A percentile compares a stretch with the other conserved stretches of the same genome.
phyloP scores from a whole-genome alignment of 2,888 invertebrate genomes.

The Nezara viridula region DNA sequence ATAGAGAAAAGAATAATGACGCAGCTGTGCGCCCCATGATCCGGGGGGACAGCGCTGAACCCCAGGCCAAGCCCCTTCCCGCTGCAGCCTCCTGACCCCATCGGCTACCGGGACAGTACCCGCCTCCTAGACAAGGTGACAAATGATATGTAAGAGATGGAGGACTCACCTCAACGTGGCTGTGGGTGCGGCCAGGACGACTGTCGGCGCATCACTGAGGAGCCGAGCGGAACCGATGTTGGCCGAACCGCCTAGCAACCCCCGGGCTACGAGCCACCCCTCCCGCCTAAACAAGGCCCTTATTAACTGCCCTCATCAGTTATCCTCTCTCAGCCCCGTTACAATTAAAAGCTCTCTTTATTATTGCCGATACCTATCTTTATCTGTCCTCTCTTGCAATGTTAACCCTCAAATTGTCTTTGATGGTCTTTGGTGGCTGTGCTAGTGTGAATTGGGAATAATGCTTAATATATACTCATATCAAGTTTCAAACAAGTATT shows the following conservation, averaged over 20 bases:
- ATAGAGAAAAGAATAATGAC: neutral
- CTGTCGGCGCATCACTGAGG: slow-evolving; percentile 55
- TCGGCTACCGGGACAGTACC: too few relatives aligned
- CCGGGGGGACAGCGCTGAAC: neutral
- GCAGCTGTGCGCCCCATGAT: neutral
- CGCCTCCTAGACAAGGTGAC: neutral
- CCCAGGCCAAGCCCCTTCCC: neutral
- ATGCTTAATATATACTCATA: neutral
- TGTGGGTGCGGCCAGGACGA: slow-evolving; percentile 52
- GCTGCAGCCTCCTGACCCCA: too few relatives aligned
- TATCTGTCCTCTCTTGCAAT: neutral
- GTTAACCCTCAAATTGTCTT: neutral
- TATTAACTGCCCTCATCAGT: slow-evolving; percentile 42
- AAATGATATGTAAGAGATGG: neutral
- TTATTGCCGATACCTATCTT: neutral
- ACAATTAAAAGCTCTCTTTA: slow-evolving; percentile 25
- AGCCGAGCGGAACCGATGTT: neutral
- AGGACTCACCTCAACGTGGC: slow-evolving; percentile 51
- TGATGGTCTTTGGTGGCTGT: neutral
- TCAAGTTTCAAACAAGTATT: too few relatives aligned
- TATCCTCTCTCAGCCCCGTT: slow-evolving; percentile 34
- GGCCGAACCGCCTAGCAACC: slow-evolving; percentile 49
- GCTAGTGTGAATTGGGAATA: too few relatives aligned
- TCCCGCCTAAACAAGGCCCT: slow-evolving; percentile 33
- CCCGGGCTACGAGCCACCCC: slow-evolving; percentile 45